Conservation (phyloP, 2,888 invertebrate genomes). For the Atethmia centrago region DNA sequence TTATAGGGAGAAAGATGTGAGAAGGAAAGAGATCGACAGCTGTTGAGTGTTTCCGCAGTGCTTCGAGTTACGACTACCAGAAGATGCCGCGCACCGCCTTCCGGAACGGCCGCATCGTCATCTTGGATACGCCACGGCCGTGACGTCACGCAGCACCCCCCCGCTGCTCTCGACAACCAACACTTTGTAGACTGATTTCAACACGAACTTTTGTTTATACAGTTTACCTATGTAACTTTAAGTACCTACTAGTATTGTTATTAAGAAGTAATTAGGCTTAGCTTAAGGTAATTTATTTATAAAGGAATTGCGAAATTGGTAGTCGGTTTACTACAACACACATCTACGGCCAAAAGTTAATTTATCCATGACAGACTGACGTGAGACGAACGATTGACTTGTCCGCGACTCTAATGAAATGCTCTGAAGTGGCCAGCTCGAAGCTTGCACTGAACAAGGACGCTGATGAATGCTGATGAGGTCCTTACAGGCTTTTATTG, state of each 20-base stretch:
- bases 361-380: constrained; percentile 6
- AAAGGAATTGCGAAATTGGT: background rate
- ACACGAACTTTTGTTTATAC: constrained; percentile 25
- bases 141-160: background rate
- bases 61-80: constrained; percentile 59
- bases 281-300: background rate
- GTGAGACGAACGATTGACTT: background rate
- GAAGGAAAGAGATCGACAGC: constrained; percentile 33
- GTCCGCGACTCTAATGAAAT: background rate
- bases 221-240: constrained; percentile 6
- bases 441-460: too few species aligned
- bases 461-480: background rate
- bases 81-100: constrained; percentile 72
- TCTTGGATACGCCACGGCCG: constrained; percentile 62
- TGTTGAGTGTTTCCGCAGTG: constrained; percentile 52
- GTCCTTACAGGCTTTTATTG: background rate
- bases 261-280: background rate
- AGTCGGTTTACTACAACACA: background rate
- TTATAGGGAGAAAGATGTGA: constrained; percentile 49
- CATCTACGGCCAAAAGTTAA: background rate
- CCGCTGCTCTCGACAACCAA: background rate
- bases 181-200: constrained; percentile 9
- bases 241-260: background rate
- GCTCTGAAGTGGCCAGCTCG: background rate
- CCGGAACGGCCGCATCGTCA: constrained; percentile 74